Conservation (phyloP, 2,113 vertebrate species). For the Antigone vipio region DNA sequence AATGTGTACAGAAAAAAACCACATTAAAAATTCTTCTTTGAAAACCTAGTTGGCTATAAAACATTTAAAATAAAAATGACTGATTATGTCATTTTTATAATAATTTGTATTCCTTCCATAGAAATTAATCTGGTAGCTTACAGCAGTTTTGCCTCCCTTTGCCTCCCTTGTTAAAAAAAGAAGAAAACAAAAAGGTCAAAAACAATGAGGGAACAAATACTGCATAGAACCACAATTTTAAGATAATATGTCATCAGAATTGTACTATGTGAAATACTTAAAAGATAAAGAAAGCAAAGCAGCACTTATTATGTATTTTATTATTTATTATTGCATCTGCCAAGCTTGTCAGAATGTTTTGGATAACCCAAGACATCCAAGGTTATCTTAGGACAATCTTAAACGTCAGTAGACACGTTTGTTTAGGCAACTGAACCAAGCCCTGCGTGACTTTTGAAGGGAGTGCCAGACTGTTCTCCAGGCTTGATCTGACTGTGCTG, state of each 20-base stretch:
- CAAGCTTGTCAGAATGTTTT: neutral
- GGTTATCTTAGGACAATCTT: neutral
- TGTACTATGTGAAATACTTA: neutral
- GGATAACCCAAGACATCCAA: neutral
- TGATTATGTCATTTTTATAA: neutral
- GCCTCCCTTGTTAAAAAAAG: neutral
- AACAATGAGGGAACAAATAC: neutral
- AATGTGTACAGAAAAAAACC: neutral
- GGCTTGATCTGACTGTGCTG: neutral
- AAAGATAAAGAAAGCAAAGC: neutral
- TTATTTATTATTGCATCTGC: neutral
- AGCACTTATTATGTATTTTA: no score
- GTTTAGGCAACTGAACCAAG: slow-evolving; percentile 4
- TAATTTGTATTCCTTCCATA: neutral
- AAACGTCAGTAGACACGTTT: neutral
- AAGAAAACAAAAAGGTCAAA: neutral
- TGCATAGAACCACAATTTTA: neutral
- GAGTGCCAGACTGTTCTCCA: neutral
- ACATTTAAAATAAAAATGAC: neutral
- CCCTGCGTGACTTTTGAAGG: neutral
- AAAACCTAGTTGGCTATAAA: neutral
- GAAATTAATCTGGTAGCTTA: neutral
- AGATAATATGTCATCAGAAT: neutral
- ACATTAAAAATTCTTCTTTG: neutral
- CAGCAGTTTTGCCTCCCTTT: neutral